Evolutionary conservation across 2,888 invertebrate genomes (phyloP).

Genomic region (Metopia argyrocephala): DNA sequence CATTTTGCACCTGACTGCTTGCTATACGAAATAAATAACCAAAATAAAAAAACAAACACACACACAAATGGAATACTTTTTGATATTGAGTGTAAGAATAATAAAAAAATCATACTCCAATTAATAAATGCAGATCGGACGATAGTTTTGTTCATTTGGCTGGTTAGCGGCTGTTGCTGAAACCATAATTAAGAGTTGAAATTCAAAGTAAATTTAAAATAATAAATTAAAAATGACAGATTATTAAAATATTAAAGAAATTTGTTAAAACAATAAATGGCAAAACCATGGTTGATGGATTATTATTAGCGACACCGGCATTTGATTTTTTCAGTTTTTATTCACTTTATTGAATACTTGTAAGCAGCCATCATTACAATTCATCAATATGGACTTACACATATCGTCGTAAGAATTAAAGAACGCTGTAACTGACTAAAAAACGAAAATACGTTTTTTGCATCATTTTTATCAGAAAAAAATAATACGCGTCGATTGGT

Average conservation of each 20-base stretch:
- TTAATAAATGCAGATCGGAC: constrained; percentile 24
- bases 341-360: too few species aligned
- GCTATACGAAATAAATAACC: constrained; percentile 54
- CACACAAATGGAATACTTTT: not conserved
- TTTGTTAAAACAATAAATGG: not conserved
- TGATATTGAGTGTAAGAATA: not conserved
- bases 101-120: too few species aligned
- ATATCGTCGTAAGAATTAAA: too few species aligned
- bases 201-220: constrained; percentile 53
- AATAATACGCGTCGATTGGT: too few species aligned
- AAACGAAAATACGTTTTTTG: too few species aligned
- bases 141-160: not conserved
- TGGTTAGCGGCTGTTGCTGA: constrained; percentile 40
- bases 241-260: not conserved
- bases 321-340: too few species aligned
- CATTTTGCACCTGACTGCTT: constrained; percentile 57
- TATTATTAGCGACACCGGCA: too few species aligned
- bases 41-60: not conserved
- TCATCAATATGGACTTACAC: too few species aligned
- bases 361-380: too few species aligned
- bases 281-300: not conserved
- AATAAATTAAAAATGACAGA: constrained; percentile 58
- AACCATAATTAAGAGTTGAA: constrained; percentile 64
- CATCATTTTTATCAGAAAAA: too few species aligned
- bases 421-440: too few species aligned